Base-by-base conservation (phyloP, 2,888 invertebrate genomes). In the Athalia circularis region DNA sequence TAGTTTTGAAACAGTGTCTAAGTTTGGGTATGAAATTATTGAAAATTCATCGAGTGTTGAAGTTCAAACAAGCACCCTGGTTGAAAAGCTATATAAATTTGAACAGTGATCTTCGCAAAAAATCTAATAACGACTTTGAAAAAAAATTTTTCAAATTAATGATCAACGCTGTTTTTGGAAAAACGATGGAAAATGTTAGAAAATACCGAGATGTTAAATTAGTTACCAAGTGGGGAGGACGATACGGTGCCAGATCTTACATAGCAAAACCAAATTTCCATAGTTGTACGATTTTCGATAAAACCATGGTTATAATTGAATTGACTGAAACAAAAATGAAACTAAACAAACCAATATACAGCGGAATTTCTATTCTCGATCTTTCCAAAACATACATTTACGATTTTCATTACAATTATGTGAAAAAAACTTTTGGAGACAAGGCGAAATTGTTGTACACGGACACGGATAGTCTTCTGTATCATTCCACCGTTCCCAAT, bases 91-190 rank as follows among this genome's bases (percentile, higher is more conserved):
- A 89, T 79, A 89, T 90, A 61, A 86, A 88, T 54, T 79, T 88
- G 79, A 91, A 90, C 82, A 89, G 87, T 8, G 54, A 84, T 59
- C 70, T 88, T n/a, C 74, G 88, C 75, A 84, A 81, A 11, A 57
- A 64, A 74, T 83, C 88, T 4, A 82, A n/a, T 61, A 85, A 84
- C 48, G 82, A 86, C 47, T 89, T 87, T 81, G 86, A 88, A 81
- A 89, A 88, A 85, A 85, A 88, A 81, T 87, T 87, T 78, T 89
- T 82, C 79, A 89, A 90, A 81, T 79, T 87, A 15, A 86, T 88
- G 85, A 89, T 87, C 62, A 90, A 90, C 81, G 80, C 87, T 0
- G 79, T 88, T 3, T 89, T 86, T 80, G 88, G 88, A 0, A 89
- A 89, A 80, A 87, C 84, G 0, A 84, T 87, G 81, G 85, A 87